A percentile compares a stretch with the other conserved stretches of the same genome.
Evolutionary conservation across 2,113 vertebrate species (phyloP).

Genomic region (Oxygymnocypris stewartii): DNA sequence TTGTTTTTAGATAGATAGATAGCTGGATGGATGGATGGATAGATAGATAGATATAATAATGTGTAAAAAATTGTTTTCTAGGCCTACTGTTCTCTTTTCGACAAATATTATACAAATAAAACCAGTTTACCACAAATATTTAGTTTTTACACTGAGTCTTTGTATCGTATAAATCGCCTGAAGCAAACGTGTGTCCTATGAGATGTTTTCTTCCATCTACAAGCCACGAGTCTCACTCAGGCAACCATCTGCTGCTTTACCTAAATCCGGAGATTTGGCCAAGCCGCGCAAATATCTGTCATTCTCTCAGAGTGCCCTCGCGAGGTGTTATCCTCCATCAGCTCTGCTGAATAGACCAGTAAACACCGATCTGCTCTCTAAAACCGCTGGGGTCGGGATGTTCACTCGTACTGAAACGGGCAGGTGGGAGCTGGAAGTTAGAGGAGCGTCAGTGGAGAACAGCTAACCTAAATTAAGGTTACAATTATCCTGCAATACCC

Average conservation of each 20-base stretch:
- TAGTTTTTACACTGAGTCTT: not conserved
- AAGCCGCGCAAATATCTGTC: constrained; percentile 55
- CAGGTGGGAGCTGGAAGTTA: constrained; percentile 48
- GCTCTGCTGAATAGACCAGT: constrained; percentile 17
- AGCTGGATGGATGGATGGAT: no score
- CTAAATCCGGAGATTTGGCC: constrained; percentile 64
- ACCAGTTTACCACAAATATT: not conserved
- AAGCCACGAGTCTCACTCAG: constrained; percentile 15
- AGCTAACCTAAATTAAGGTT: constrained; percentile 71
- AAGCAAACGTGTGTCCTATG: not conserved
- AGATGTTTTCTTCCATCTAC: constrained; percentile 14
- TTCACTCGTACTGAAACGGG: not conserved
- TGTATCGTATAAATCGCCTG: not conserved
- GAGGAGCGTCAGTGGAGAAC: constrained; percentile 46
- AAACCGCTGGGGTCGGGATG: not conserved
- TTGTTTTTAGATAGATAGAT: no score
- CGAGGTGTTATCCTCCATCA: constrained; percentile 45
- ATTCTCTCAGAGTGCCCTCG: constrained; percentile 41
- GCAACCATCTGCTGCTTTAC: constrained; percentile 62
- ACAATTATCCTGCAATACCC: constrained; percentile 69
- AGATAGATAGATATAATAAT: no score
- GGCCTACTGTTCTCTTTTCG: not conserved
- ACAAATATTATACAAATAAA: not conserved
- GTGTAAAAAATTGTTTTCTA: no score
- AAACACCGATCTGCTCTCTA: constrained; percentile 26